phyloP scores from a whole-genome alignment of 2,797 vertebrate species.

The Smutsia temminckii region DNA sequence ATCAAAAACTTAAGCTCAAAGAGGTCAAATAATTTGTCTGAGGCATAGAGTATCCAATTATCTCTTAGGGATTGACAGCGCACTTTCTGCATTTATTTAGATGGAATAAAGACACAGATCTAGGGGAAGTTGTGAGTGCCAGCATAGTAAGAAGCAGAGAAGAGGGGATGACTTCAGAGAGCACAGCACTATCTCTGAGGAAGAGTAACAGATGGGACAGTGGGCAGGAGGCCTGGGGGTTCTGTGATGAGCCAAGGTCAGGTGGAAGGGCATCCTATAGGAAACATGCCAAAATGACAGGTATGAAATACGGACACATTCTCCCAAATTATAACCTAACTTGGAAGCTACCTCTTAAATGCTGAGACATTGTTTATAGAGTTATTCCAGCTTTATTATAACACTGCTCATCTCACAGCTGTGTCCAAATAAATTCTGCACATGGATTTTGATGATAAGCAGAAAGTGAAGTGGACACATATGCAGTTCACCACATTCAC shows the following conservation, averaged over 20 bases:
- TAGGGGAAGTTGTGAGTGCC: background rate
- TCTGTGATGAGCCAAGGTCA: background rate
- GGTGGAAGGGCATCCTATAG: background rate
- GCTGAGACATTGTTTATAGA: background rate
- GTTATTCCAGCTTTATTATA: background rate
- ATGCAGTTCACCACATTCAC: background rate
- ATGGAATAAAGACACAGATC: background rate
- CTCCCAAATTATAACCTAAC: background rate
- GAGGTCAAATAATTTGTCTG: background rate
- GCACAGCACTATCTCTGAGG: background rate
- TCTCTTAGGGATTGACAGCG: background rate
- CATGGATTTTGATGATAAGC: background rate
- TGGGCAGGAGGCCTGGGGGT: no score
- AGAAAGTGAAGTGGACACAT: background rate
- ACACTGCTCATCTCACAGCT: background rate
- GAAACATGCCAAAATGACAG: background rate
- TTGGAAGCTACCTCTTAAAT: background rate
- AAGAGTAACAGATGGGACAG: background rate
- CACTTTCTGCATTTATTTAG: background rate
- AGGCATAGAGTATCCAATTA: background rate
- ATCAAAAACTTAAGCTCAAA: background rate
- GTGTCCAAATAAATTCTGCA: background rate
- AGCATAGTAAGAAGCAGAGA: background rate
- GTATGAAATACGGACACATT: background rate
- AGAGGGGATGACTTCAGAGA: background rate